Conservation (phyloP, 2,888 invertebrate genomes). For the Lepidocyrtoides sp. region DNA sequence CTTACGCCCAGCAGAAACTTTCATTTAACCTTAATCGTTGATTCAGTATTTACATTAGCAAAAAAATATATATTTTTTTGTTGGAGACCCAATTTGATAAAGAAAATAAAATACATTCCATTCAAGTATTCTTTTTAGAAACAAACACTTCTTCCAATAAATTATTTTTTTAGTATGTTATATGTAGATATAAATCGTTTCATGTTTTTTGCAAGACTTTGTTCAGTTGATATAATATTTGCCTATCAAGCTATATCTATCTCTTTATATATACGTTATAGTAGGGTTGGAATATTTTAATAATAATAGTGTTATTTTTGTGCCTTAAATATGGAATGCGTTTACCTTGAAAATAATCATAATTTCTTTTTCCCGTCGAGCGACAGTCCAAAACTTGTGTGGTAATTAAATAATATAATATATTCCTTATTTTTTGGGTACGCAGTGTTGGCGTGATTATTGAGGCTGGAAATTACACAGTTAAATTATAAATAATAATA, state of each 20-base stretch:
- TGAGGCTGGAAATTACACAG: not conserved
- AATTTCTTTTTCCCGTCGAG: not conserved
- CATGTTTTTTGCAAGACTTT: not conserved
- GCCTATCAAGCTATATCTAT: not conserved
- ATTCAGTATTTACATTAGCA: too few relatives aligned
- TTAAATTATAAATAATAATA: not conserved
- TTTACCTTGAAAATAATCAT: not conserved
- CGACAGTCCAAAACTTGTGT: not conserved
- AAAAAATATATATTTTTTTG: too few relatives aligned
- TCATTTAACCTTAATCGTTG: too few relatives aligned
- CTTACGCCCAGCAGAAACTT: too few relatives aligned
- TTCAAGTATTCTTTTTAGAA: too few relatives aligned
- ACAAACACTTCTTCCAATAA: not conserved
- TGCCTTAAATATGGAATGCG: constrained; percentile 18
- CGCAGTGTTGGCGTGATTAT: not conserved
- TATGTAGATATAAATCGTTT: not conserved
- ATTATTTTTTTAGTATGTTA: not conserved
- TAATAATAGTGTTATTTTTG: too few relatives aligned
- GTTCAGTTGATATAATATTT: not conserved
- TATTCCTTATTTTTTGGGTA: not conserved
- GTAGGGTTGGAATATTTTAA: too few relatives aligned
- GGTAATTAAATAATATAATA: not conserved
- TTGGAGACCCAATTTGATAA: too few relatives aligned
- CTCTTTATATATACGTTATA: not conserved
- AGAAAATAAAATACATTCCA: too few relatives aligned